A percentile compares a stretch with the other conserved stretches of the same genome.
Evolutionary conservation across 2,797 vertebrate genomes (phyloP).

Genomic region (Menidia menidia): DNA sequence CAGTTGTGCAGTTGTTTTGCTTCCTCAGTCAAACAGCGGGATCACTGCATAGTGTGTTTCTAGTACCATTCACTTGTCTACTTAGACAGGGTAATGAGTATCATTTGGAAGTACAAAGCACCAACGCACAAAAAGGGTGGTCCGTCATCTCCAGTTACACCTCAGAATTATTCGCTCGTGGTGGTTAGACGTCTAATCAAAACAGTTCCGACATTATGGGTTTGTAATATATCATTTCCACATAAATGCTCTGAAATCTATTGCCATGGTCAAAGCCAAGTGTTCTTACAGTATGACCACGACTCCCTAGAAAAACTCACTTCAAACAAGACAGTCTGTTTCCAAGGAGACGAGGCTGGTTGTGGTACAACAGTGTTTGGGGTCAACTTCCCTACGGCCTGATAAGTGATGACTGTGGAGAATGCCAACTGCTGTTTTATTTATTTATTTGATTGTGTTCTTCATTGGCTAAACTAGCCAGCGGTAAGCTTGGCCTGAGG

Average conservation of each 20-base stretch:
- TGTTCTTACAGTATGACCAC: slow-evolving; percentile 66
- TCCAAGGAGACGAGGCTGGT: slow-evolving; percentile 80
- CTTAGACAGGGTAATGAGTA: slow-evolving; percentile 87
- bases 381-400: slow-evolving; percentile 77
- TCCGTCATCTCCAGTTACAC: slow-evolving; percentile 80
- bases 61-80: slow-evolving; percentile 85
- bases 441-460: slow-evolving; percentile 80
- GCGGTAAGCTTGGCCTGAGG: slow-evolving; percentile 78
- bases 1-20: slow-evolving; percentile 88
- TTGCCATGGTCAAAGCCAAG: slow-evolving; percentile 48
- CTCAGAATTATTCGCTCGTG: slow-evolving; percentile 65
- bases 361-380: slow-evolving; percentile 80
- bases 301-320: slow-evolving; percentile 68
- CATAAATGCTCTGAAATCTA: slow-evolving; percentile 48
- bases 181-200: slow-evolving; percentile 71
- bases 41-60: slow-evolving; percentile 82
- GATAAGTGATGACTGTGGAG: slow-evolving; percentile 84
- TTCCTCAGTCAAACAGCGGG: slow-evolving; percentile 87
- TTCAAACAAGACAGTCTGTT: slow-evolving; percentile 84
- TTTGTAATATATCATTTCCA: slow-evolving; percentile 51
- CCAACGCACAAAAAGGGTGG: slow-evolving; percentile 75
- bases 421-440: slow-evolving; percentile 78
- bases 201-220: slow-evolving; percentile 49
- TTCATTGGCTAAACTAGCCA: slow-evolving; percentile 75
- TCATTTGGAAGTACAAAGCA: slow-evolving; percentile 84